These are phyloP conservation scores for Choristoneura fumiferana DNA, from an alignment of 1,140 invertebrate genomes.

Conservation along the genomic window DNA sequence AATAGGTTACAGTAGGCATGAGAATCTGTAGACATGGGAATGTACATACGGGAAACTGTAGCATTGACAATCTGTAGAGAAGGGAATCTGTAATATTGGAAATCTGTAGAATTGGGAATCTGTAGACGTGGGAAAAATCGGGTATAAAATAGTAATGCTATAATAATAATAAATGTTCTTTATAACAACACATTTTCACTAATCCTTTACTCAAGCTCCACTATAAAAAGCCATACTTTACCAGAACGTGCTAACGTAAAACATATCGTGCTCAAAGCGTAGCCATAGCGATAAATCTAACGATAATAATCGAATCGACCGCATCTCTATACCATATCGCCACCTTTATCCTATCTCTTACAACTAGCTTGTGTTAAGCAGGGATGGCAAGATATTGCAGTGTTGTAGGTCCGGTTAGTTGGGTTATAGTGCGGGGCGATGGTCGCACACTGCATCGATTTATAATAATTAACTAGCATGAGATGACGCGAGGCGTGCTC, in stretches of 20 bases:
- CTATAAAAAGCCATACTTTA: slow-evolving; percentile 8
- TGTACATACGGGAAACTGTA: too few relatives aligned
- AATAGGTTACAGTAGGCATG: too few relatives aligned
- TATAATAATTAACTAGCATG: slow-evolving; percentile 59
- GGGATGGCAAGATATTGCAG: not conserved
- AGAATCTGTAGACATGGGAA: too few relatives aligned
- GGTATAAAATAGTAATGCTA: too few relatives aligned
- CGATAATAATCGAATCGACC: slow-evolving; percentile 52
- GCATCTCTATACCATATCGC: slow-evolving; percentile 17
- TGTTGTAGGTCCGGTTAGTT: not conserved
- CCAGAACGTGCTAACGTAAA: slow-evolving; percentile 7
- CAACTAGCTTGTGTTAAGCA: not conserved
- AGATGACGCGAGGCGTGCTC: slow-evolving; percentile 46
- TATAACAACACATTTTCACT: too few relatives aligned
- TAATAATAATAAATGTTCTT: too few relatives aligned
- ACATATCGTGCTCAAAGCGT: not conserved
- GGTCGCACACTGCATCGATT: slow-evolving; percentile 43
- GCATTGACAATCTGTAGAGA: too few relatives aligned
- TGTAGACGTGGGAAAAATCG: too few relatives aligned
- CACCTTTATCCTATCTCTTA: not conserved
- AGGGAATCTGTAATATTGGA: too few relatives aligned
- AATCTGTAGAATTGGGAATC: too few relatives aligned
- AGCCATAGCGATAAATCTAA: slow-evolving; percentile 52
- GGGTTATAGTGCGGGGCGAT: too few relatives aligned
- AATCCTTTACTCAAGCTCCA: too few relatives aligned